phyloP scores from a whole-genome alignment of 2,113 vertebrate genomes.

The Xiphias gladius region DNA sequence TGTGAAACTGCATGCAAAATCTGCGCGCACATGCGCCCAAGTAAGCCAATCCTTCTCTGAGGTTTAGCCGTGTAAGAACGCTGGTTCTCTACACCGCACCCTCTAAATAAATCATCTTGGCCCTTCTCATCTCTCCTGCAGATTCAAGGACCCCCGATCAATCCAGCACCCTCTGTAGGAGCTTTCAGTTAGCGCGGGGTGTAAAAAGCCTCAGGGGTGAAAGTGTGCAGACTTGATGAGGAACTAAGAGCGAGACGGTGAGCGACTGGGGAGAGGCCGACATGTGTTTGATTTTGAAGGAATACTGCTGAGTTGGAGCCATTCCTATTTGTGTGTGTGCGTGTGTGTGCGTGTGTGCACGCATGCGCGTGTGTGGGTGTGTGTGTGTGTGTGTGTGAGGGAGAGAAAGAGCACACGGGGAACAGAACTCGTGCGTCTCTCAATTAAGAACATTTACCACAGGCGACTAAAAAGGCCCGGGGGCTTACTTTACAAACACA shows the following conservation, averaged over 20 bases:
- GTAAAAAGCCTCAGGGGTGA: constrained; percentile 5
- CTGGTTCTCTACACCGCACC: neutral
- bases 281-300: constrained; percentile 51
- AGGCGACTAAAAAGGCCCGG: constrained; percentile 17
- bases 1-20: neutral
- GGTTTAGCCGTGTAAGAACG: constrained; percentile 13
- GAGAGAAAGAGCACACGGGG: constrained; percentile 4
- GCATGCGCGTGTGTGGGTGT: neutral
- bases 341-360: neutral
- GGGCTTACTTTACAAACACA: constrained; percentile 12
- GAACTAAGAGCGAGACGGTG: constrained; percentile 26
- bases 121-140: constrained; percentile 14
- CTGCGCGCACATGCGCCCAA: neutral
- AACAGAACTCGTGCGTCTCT: constrained; percentile 27
- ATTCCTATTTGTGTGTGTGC: neutral
- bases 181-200: neutral
- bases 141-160: constrained; percentile 42
- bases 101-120: constrained; percentile 58
- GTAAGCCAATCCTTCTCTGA: constrained; percentile 15
- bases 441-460: constrained; percentile 54
- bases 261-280: constrained; percentile 20
- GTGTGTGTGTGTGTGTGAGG: neutral
- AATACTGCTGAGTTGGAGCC: constrained; percentile 10
- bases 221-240: constrained; percentile 24
- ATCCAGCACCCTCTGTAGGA: constrained; percentile 24